Conservation (phyloP, 2,797 vertebrate species). For the Karalla daura region DNA sequence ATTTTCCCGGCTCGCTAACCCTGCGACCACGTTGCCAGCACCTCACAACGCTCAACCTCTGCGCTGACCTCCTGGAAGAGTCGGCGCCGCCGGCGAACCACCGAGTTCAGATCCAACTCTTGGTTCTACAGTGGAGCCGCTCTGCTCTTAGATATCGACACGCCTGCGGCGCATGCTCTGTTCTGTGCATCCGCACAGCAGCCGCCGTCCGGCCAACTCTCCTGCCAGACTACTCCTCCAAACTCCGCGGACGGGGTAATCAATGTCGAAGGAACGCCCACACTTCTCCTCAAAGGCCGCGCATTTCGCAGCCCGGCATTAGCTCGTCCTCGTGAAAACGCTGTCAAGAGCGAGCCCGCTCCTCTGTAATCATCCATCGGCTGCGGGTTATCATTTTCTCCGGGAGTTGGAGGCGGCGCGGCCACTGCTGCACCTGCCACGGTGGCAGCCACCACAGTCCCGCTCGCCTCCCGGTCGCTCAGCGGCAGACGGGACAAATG, state of each 20-base stretch:
- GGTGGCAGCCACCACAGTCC: conserved; percentile 8
- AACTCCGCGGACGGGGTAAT: conserved; percentile 62
- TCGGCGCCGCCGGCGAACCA: conserved; percentile 64
- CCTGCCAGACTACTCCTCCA: conserved; percentile 63
- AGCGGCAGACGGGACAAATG: conserved; percentile 8
- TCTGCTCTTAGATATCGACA: conserved; percentile 70
- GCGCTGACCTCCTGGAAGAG: conserved; percentile 72
- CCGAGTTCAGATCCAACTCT: conserved; percentile 60
- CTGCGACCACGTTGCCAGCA: conserved; percentile 64
- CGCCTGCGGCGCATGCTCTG: conserved; percentile 65
- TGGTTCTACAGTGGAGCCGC: conserved; percentile 54
- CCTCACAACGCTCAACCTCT: conserved; percentile 65
- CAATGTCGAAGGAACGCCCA: conserved; percentile 72
- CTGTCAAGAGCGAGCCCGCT: conserved; percentile 42
- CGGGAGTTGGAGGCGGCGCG: conserved; percentile 17
- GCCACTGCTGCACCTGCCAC: conserved; percentile 47
- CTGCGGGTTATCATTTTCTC: conserved; percentile 28
- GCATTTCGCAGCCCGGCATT: conserved; percentile 36
- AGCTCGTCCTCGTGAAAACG: conserved; percentile 44
- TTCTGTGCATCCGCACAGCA: conserved; percentile 51
- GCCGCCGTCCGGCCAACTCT: conserved; percentile 65
- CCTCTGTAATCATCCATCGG: conserved; percentile 31
- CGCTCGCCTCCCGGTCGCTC: conserved; percentile 13
- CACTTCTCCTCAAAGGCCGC: conserved; percentile 63
- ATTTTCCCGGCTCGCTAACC: conserved; percentile 72